Evolutionary conservation across 1,140 invertebrate genomes (phyloP).

Genomic region (Carcinoscorpius rotundicauda): DNA sequence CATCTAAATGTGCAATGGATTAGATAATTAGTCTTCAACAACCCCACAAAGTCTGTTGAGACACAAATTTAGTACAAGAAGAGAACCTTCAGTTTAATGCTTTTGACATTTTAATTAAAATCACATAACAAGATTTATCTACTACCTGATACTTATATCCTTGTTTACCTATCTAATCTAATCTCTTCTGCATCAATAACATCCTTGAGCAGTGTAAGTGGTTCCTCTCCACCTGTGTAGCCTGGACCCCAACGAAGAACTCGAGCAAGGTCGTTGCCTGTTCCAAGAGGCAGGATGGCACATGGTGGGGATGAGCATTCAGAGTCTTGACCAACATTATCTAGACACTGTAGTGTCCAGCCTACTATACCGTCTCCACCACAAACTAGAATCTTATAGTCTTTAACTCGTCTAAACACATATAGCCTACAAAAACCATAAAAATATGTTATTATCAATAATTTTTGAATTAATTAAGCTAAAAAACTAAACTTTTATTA

Average conservation of each 20-base stretch:
- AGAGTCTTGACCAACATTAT: constrained; percentile 96
- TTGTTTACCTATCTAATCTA: constrained; percentile 79
- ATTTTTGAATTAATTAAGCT: no score
- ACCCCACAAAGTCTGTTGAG: no score
- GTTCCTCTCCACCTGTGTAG: constrained; percentile 95
- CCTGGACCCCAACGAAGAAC: constrained; percentile 95
- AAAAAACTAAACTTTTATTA: no score
- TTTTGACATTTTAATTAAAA: no score
- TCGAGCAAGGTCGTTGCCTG: constrained; percentile 91
- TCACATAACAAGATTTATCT: no score
- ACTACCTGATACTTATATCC: no score
- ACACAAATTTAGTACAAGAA: no score
- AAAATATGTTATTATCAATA: neutral
- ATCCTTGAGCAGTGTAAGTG: constrained; percentile 84
- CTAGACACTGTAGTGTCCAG: constrained; percentile 97
- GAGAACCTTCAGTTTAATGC: no score
- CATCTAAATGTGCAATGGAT: no score
- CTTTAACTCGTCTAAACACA: constrained; percentile 94
- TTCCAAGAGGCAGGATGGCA: constrained; percentile 95
- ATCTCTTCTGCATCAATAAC: constrained; percentile 99
- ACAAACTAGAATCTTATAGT: constrained; percentile 98
- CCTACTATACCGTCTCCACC: constrained; percentile 99
- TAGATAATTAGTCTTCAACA: no score
- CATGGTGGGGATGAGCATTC: constrained; percentile 96
- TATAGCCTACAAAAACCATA: constrained; percentile 56